Evolutionary conservation across 2,888 invertebrate genomes (phyloP), one percentile per base, ranked within the genome.

Genomic region (Cephus rjabovi): DNA sequence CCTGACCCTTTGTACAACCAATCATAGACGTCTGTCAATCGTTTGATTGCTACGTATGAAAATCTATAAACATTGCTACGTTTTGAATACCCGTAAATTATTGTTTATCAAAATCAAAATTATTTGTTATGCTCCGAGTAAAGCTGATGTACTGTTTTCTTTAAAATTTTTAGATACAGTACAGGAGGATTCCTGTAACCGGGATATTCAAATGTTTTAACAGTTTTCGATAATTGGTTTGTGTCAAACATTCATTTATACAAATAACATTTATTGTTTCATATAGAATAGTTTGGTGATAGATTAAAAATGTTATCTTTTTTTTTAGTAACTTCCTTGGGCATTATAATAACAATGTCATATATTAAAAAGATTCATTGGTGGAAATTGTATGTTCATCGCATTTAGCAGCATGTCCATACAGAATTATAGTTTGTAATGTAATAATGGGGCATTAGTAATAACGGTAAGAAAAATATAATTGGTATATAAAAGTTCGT

Each of bases 1-100:
- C 90, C 90, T 90, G 90, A 91, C 86, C 77, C 81, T 79, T 71
- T 40, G 69, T 34, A 79, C 84, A 79, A 79, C 90, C 90, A 90
- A 90, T 90, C 87, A 37, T 78, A 34, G 35, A 23, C 11, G 15
- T 75, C 77, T 80, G 81, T 85, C 83, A 82, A 87, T 86, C 85
- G 81, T 84, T 83, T 84, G 81, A 85, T 83, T 84, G 69, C 77
- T 75, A 6, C 74, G 23, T 70, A 74, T 79, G 74, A 79, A 79
- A 79, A 79, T 79, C 79, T 76, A 76, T 79, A 79, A 74, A 74
- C 34, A 35, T 74, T 74, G 23, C 33, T 31, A 71, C 23, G 35
- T 23, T 23, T 37, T 23, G 35, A 74, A 34, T 12, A 12, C 35
- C 35, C 12, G 34, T 34, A 74, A 34, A 56, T 56, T 56, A 6